Conservation (phyloP, 2,888 invertebrate genomes). For the Trichopria drosophilae region DNA sequence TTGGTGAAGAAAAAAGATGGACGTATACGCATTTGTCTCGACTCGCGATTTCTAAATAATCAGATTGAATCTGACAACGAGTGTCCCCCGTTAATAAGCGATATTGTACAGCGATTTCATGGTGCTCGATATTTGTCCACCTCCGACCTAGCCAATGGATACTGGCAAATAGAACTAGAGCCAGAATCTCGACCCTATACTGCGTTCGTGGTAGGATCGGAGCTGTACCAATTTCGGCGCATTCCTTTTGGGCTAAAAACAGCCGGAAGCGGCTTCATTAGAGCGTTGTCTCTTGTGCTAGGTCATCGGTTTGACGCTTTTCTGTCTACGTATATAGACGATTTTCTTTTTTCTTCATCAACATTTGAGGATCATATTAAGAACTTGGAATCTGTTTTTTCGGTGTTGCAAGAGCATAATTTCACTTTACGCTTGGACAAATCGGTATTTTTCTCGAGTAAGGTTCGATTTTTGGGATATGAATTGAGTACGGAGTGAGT, state of each 20-base stretch:
- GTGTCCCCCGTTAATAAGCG: constrained; percentile 29
- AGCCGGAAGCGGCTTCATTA: constrained; percentile 37
- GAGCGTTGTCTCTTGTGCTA: constrained; percentile 33
- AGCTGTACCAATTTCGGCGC: constrained; percentile 38
- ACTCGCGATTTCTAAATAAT: constrained; percentile 42
- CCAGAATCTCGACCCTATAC: constrained; percentile 24
- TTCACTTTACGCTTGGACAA: constrained; percentile 2
- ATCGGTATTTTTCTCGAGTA: background rate
- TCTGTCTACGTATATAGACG: constrained; percentile 43
- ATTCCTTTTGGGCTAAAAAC: constrained; percentile 45
- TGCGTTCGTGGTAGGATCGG: constrained; percentile 27
- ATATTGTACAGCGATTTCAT: constrained; percentile 34
- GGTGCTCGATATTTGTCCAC: constrained; percentile 31
- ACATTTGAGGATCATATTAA: constrained; percentile 37
- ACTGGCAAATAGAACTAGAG: constrained; percentile 36
- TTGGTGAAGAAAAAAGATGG: constrained; percentile 2
- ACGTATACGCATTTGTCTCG: constrained; percentile 25
- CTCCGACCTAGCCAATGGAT: constrained; percentile 35
- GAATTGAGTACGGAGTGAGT: background rate
- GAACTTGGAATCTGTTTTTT: constrained; percentile 35
- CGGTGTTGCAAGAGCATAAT: constrained; percentile 1
- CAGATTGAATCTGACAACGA: constrained; percentile 43
- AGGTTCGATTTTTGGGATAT: background rate
- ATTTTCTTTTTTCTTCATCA: constrained; percentile 40
- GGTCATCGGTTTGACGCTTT: constrained; percentile 38